phyloP scores from a whole-genome alignment of 1,140 invertebrate species.

The Trissolcus basalis region DNA sequence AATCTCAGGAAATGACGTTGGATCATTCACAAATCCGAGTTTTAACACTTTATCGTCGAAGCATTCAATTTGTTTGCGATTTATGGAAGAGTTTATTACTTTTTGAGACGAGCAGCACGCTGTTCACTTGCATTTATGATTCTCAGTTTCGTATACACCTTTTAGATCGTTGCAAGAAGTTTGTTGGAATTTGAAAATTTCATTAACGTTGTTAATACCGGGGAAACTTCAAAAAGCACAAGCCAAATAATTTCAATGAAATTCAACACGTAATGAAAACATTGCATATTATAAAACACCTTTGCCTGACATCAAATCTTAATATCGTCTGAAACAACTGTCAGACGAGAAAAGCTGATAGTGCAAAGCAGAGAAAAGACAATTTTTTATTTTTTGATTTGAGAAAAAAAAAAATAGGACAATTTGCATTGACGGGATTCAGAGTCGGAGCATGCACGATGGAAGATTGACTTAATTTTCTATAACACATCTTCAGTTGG shows the following conservation, averaged over 20 bases:
- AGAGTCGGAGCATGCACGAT: conserved; percentile 22
- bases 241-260: too few relatives aligned
- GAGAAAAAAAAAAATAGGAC: background rate
- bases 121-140: conserved; percentile 4
- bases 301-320: too few relatives aligned
- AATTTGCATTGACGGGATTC: conserved; percentile 18
- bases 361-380: too few relatives aligned
- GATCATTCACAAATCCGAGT: conserved; percentile 3
- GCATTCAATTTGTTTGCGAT: conserved; percentile 29
- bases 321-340: too few relatives aligned
- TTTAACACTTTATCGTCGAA: conserved; percentile 30
- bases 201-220: too few relatives aligned
- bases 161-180: too few relatives aligned
- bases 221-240: too few relatives aligned
- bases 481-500: conserved; percentile 32
- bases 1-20: background rate
- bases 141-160: conserved; percentile 3
- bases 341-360: too few relatives aligned
- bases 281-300: too few relatives aligned
- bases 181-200: too few relatives aligned
- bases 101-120: background rate
- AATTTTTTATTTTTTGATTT: background rate
- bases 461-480: conserved; percentile 45
- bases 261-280: too few relatives aligned
- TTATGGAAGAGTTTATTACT: conserved; percentile 22